phyloP scores from a whole-genome alignment of 2,797 vertebrate species.

The Simalia tracyae region DNA sequence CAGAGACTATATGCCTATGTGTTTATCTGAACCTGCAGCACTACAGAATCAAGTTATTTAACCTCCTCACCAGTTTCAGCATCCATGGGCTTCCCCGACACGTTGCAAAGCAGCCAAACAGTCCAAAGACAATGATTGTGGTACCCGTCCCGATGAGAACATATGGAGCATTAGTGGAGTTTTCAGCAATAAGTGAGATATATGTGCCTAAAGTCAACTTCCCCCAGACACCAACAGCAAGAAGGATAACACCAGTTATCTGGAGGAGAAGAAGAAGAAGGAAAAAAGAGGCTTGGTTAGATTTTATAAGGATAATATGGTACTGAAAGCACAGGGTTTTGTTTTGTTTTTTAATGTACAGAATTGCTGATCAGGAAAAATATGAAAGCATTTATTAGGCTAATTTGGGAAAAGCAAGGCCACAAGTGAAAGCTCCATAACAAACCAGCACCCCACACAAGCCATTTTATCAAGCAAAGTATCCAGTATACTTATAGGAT shows the following conservation, averaged over 20 bases:
- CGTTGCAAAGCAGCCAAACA: conserved; percentile 98
- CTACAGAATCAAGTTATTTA: neutral
- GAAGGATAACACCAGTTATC: conserved; percentile 97
- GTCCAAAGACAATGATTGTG: conserved; percentile 95
- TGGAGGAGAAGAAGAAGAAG: conserved; percentile 61
- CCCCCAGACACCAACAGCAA: conserved; percentile 96
- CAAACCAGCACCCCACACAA: neutral
- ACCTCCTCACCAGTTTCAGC: conserved; percentile 91
- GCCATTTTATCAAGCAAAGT: neutral
- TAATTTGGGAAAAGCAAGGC: neutral
- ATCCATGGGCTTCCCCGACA: conserved; percentile 99
- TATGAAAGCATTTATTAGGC: neutral
- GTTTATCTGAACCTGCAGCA: neutral
- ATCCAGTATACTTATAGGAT: neutral
- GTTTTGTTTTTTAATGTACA: conserved; percentile 33
- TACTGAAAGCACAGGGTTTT: neutral
- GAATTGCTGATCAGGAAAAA: neutral
- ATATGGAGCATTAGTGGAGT: conserved; percentile 97
- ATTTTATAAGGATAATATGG: neutral
- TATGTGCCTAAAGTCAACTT: conserved; percentile 96
- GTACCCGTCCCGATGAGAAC: conserved; percentile 97
- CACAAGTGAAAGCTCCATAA: neutral
- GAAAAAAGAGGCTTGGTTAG: conserved; percentile 6
- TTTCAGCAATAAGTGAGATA: conserved; percentile 96
- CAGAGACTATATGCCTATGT: neutral